A percentile compares a stretch with the other conserved stretches of the same genome.
Conservation (phyloP, 2,113 vertebrate species). For the Plestiodon gilberti region DNA sequence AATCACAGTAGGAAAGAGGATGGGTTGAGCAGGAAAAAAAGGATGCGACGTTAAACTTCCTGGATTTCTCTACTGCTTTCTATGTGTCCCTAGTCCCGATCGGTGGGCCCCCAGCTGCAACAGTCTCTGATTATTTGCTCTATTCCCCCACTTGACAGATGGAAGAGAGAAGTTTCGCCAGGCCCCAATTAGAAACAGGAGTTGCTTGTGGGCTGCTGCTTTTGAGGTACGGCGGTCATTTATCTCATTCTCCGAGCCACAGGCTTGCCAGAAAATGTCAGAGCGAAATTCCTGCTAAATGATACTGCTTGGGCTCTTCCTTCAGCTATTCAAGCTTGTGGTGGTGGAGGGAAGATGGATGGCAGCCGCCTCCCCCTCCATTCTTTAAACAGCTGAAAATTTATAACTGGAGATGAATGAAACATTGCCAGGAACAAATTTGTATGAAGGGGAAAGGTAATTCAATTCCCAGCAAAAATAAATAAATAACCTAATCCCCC, state of each 20-base stretch:
- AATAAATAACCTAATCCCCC: slow-evolving; percentile 41
- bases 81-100: slow-evolving; percentile 18
- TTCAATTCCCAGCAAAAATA: slow-evolving; percentile 52
- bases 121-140: slow-evolving; percentile 33
- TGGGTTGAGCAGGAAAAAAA: not conserved
- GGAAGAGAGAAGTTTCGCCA: slow-evolving; percentile 31
- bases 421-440: slow-evolving; percentile 47
- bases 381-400: slow-evolving; percentile 50
- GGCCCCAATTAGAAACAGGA: slow-evolving; percentile 6
- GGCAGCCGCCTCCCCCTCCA: not conserved
- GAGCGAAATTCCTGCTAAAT: slow-evolving; percentile 16
- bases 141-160: slow-evolving; percentile 31
- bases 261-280: slow-evolving; percentile 14
- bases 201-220: slow-evolving; percentile 15
- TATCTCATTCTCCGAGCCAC: not conserved
- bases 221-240: slow-evolving; percentile 46
- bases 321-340: not conserved
- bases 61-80: not conserved
- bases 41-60: not conserved
- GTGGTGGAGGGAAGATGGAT: not conserved
- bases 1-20: slow-evolving; percentile 3
- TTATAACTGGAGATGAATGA: slow-evolving; percentile 33
- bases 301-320: slow-evolving; percentile 28
- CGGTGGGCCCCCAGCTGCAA: slow-evolving; percentile 5
- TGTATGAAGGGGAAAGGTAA: slow-evolving; percentile 55